A percentile compares a stretch with the other conserved stretches of the same genome.
Evolutionary conservation across 2,888 invertebrate species (phyloP).

Genomic region (Amphimallon solstitiale): DNA sequence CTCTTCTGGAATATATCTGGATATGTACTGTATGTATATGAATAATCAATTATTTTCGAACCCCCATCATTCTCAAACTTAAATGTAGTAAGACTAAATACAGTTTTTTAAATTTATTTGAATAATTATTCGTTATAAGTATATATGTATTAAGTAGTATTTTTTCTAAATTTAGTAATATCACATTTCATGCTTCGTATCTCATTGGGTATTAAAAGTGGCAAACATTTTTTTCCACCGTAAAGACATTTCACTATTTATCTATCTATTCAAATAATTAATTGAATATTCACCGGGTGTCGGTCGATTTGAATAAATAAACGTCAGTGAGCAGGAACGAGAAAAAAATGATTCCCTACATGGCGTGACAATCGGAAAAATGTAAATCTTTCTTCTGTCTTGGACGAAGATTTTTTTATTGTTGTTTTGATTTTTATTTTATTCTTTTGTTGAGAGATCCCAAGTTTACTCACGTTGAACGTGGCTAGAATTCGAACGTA

Average conservation of each 20-base stretch:
- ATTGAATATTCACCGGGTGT: slow-evolving; percentile 7
- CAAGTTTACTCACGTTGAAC: slow-evolving; percentile 8
- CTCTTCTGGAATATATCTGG: no score
- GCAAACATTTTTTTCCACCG: background rate
- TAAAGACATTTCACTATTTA: background rate
- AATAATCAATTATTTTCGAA: no score
- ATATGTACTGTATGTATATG: no score
- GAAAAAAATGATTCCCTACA: slow-evolving; percentile 15
- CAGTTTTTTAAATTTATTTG: no score
- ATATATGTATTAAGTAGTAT: no score
- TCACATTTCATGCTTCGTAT: no score
- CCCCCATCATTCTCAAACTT: no score
- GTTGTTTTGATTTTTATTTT: background rate
- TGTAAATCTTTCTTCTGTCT: slow-evolving; percentile 9
- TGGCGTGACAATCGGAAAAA: slow-evolving; percentile 1
- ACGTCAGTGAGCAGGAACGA: slow-evolving; percentile 1
- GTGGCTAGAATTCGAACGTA: slow-evolving; percentile 14
- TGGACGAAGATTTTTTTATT: background rate
- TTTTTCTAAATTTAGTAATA: no score
- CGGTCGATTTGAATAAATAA: slow-evolving; percentile 27
- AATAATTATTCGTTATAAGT: no score
- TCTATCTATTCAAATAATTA: slow-evolving; percentile 13
- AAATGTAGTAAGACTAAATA: no score
- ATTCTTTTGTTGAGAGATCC: background rate
- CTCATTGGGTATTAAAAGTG: no score